Percentiles rank a stretch among this genome's conserved stretches.
phyloP scores from a whole-genome alignment of 2,797 vertebrate species.

The Centropyge bicolor region DNA sequence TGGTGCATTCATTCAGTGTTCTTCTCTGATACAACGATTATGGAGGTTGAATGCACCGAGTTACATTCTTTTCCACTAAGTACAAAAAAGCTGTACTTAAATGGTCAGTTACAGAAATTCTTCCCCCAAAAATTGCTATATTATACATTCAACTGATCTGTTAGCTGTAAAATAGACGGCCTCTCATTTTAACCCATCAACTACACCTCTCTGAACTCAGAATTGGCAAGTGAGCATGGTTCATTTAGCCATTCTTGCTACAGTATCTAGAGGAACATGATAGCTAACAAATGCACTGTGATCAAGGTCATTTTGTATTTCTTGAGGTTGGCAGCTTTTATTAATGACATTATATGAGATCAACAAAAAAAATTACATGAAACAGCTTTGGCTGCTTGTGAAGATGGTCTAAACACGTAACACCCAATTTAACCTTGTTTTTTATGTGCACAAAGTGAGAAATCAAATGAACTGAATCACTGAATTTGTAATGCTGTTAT shows the following conservation, averaged over 20 bases:
- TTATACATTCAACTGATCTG: not conserved
- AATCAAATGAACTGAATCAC: constrained; percentile 79
- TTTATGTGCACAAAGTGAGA: constrained; percentile 69
- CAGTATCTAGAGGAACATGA: constrained; percentile 52
- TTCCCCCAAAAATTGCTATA: not conserved
- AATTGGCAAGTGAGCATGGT: constrained; percentile 10
- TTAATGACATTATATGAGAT: constrained; percentile 55
- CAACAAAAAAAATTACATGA: constrained; percentile 41
- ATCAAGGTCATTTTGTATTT: constrained; percentile 65
- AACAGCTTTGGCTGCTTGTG: constrained; percentile 43
- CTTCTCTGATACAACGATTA: not conserved
- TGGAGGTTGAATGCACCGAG: not conserved
- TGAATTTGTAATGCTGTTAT: constrained; percentile 76
- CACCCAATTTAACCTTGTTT: constrained; percentile 76
- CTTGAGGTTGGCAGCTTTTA: constrained; percentile 54
- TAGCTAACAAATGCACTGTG: constrained; percentile 63
- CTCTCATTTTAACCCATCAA: constrained; percentile 43
- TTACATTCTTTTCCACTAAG: not conserved
- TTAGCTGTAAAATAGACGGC: not conserved
- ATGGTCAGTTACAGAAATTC: not conserved
- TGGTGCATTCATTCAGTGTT: not conserved
- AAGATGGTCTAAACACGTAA: constrained; percentile 66
- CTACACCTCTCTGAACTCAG: constrained; percentile 40
- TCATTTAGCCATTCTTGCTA: constrained; percentile 40
- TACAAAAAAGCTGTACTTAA: not conserved